phyloP scores from a whole-genome alignment of 2,113 vertebrate genomes.

The Prinia subflava region DNA sequence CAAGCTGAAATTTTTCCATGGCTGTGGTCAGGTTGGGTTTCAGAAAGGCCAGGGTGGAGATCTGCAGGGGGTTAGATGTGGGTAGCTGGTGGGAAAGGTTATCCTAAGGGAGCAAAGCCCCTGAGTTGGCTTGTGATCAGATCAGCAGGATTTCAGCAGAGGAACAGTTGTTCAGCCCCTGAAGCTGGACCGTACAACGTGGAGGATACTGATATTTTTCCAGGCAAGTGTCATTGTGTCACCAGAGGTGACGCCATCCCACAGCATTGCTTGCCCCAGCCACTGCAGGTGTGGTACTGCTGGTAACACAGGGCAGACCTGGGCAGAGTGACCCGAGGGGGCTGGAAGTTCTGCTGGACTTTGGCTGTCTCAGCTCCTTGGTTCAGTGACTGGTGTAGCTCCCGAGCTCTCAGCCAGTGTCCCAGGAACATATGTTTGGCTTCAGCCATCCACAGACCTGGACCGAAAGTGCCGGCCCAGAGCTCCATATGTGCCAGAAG shows the following conservation, averaged over 20 bases:
- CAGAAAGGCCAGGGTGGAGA: neutral
- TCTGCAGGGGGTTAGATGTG: accelerated
- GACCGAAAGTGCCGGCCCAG: neutral
- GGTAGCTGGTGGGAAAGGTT: neutral
- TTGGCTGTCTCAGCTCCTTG: neutral
- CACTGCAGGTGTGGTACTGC: neutral
- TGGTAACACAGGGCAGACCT: accelerated
- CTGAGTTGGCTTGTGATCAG: neutral
- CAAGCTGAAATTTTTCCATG: neutral
- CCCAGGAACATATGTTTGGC: neutral
- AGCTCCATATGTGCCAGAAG: neutral
- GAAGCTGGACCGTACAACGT: accelerated
- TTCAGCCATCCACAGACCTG: neutral
- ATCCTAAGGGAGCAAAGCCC: neutral
- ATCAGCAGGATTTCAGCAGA: neutral
- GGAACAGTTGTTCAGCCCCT: neutral
- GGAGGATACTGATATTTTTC: neutral
- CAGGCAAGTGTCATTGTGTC: neutral
- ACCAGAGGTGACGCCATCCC: neutral
- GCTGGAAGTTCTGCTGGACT: neutral
- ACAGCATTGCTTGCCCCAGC: neutral
- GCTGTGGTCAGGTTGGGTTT: neutral
- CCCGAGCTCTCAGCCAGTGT: accelerated
- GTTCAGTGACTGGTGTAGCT: neutral
- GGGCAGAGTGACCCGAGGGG: accelerated